Evolutionary conservation across 1,140 invertebrate genomes (phyloP), one percentile per base, ranked within the genome.

Genomic region (Proctacanthus coquilletti): DNA sequence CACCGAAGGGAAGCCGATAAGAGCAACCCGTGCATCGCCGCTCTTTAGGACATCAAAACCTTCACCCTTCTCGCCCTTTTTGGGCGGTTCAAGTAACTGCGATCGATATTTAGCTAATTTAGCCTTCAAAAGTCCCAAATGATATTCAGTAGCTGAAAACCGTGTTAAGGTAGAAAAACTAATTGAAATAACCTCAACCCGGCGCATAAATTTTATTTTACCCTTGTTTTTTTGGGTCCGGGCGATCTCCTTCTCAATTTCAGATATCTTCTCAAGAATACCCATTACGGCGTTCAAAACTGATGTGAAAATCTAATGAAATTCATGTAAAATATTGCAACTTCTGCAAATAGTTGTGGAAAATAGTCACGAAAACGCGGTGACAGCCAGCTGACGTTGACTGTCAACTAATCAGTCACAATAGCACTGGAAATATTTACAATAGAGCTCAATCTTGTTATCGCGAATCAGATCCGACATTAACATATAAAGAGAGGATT

Each of bases 171-270:
- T 18, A 5, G 29, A 18, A 10, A 41, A 43, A 44, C 43, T 52
- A 53, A 53, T 50, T 49, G 45, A 47, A 53, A 18, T 35, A 18
- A 18, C 21, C n/a, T 47, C 41, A 42, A 47, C 42, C 44, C 46
- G 40, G 34, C 39, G n/a, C n/a, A n/a, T n/a, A n/a, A n/a, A n/a
- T n/a, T n/a, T n/a, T n/a, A n/a, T n/a, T 45, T 47, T 68, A 95
- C 92, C 92, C 85, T 97, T 98, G 69, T 99, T 99, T 66, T 99
- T 99, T 63, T 99, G 95, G 18, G 95, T 99, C 48, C 93, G 69
- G 5, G 88, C 82, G 36, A 98, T 98, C 80, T 99, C 96, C 50
- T 80, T 83, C 61, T 98, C 93, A 40, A 97, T 96, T 73, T 98
- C 93, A 1, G 85, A 80, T 61, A 98, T 97, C 72, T 94, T 97